These are phyloP conservation scores for Piaya cayana DNA, from an alignment of 2,113 vertebrate species.

Conservation along the genomic window DNA sequence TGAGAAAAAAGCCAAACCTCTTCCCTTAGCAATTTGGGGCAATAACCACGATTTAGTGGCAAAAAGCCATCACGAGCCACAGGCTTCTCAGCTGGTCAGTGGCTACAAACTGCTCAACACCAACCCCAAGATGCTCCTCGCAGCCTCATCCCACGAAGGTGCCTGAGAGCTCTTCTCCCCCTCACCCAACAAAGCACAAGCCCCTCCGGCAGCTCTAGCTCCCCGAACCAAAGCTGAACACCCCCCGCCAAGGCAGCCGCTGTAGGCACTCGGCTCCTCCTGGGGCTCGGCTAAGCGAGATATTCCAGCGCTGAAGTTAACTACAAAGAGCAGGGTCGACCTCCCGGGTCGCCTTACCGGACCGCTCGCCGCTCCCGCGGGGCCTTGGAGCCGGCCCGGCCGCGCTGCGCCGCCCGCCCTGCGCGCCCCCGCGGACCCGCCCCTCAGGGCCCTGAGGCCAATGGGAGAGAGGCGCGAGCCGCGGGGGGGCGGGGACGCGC, in stretches of 20 bases:
- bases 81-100: neutral
- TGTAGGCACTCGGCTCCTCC: neutral
- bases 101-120: neutral
- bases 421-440: no score
- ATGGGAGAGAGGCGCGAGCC: no score
- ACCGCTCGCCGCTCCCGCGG: no score
- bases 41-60: neutral
- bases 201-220: conserved; percentile 26
- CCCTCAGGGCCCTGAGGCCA: no score
- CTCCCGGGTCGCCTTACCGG: no score
- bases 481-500: no score
- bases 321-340: neutral
- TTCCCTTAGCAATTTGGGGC: neutral
- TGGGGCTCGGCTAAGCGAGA: conserved; percentile 22
- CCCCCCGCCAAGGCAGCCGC: neutral
- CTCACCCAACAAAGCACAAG: accelerated
- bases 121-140: neutral
- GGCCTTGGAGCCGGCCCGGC: no score
- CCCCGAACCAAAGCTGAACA: neutral
- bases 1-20: neutral
- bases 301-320: neutral
- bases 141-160: neutral
- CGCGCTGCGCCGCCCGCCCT: no score
- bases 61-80: neutral
- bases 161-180: neutral